Base-by-base conservation (phyloP, 1,140 invertebrate species). In the Drosophila yakuba region DNA sequence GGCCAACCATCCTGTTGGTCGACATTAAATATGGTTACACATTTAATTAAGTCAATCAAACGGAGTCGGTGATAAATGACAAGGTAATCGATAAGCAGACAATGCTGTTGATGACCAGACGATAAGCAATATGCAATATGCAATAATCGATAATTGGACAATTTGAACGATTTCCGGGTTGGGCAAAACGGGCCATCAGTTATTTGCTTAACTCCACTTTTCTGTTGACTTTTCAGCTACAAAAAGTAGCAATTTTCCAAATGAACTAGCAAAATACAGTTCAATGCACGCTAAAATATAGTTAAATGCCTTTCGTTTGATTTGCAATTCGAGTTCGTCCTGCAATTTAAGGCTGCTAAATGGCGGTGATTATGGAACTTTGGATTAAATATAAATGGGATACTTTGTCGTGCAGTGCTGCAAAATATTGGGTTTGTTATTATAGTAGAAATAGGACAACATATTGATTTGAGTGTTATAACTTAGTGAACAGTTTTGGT, bases 21-120 rank as follows among this genome's bases (percentile, higher is more conserved):
- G 61, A 71, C 76, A 81, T 86, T 78, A 64, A 81, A 81, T 82
- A 78, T 73, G 75, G 66, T 74, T 76, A 77, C 79, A 80, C 85
- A 86, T 77, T 86, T 83, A 76, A 86, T 83, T 47, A 75, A 76
- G 75, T 79, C 79, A 82, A 83, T 68, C 69, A 52, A 38, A 43
- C n/a, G 38, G 38, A 32, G 7, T 32, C 28, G 78, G 41, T 72
- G 74, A 85, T 74, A 85, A 78, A 78, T 85, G 71, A 52, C 57
- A 66, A 25, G 45, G 56, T 59, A 81, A 85, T 86, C 74, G 68
- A 78, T 81, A 85, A 86, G 58, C 64, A 23, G 61, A 38, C 51
- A 44, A 43, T 61, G 62, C 51, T 43, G 64, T 57, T 32, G 54
- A 67, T 75, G 56, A 56, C 66, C 25, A 41, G 28, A 48, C 64